Conservation (phyloP, 2,797 vertebrate species). For the Calcarius lapponicus region DNA sequence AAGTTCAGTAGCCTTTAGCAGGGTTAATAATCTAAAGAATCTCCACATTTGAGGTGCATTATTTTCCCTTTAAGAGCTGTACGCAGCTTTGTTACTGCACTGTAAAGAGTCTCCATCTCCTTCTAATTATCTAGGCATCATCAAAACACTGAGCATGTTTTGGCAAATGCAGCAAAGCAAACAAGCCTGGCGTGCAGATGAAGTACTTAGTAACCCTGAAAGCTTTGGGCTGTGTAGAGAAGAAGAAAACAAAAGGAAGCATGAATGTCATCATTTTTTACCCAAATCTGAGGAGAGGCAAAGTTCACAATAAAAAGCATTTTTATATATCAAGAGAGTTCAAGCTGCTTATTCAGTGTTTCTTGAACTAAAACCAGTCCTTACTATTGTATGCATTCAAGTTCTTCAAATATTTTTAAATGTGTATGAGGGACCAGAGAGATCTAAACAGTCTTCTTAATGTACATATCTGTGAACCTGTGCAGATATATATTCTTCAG, state of each 20-base stretch:
- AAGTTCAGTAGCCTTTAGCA: background rate
- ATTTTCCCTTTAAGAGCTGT: slow-evolving; percentile 27
- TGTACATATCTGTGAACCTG: background rate
- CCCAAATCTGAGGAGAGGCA: background rate
- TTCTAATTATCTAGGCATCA: slow-evolving; percentile 41
- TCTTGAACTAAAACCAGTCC: background rate
- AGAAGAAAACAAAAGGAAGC: background rate
- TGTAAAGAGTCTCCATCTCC: background rate
- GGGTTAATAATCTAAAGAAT: background rate
- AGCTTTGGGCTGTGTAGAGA: background rate
- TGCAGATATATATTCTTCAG: background rate
- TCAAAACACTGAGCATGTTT: slow-evolving; percentile 57
- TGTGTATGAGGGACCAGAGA: background rate
- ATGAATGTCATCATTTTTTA: background rate
- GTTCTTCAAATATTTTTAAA: background rate
- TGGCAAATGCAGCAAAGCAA: slow-evolving; percentile 38
- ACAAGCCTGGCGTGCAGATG: slow-evolving; percentile 40
- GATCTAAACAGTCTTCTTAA: background rate
- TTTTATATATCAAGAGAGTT: background rate
- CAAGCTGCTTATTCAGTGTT: background rate
- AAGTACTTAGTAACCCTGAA: slow-evolving; percentile 37
- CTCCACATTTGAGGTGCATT: background rate
- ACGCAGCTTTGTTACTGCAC: slow-evolving; percentile 18
- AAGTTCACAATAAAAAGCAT: background rate
- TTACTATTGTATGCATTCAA: background rate